phyloP scores from a whole-genome alignment of 1,140 invertebrate genomes.

The Tetramorium parvispinum region DNA sequence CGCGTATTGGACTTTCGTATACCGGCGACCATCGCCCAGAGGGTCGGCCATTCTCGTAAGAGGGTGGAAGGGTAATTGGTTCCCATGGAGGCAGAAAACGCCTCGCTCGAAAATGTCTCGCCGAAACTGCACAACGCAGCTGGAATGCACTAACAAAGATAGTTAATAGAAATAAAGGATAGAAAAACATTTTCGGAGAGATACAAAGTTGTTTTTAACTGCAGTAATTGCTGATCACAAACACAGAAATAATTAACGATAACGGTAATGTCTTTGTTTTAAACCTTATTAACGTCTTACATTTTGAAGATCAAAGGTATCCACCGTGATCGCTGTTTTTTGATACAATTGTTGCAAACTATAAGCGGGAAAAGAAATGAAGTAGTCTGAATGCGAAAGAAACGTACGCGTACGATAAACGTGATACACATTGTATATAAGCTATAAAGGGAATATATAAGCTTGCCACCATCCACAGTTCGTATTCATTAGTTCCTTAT shows the following conservation, averaged over 20 bases:
- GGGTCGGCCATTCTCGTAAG: slow-evolving; percentile 71
- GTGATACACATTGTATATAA: slow-evolving; percentile 63
- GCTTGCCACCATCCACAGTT: slow-evolving; percentile 71
- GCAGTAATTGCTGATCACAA: neutral
- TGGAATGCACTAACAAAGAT: slow-evolving; percentile 23
- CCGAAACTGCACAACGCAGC: slow-evolving; percentile 44
- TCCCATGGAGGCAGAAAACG: slow-evolving; percentile 78
- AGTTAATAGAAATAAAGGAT: neutral
- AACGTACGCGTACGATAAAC: slow-evolving; percentile 66
- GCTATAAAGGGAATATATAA: slow-evolving; percentile 66
- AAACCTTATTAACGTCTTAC: neutral
- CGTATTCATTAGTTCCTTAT: slow-evolving; percentile 86
- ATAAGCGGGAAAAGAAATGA: slow-evolving; percentile 32
- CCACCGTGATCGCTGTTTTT: slow-evolving; percentile 37
- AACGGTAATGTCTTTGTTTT: neutral
- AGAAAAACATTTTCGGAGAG: neutral
- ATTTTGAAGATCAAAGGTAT: neutral
- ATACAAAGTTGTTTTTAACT: neutral
- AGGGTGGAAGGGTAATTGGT: slow-evolving; percentile 78
- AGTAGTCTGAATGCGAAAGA: slow-evolving; percentile 59
- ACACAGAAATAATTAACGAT: neutral
- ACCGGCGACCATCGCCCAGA: slow-evolving; percentile 72
- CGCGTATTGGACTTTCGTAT: slow-evolving; percentile 58
- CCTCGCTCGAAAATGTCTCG: slow-evolving; percentile 65
- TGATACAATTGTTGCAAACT: slow-evolving; percentile 18